Evolutionary conservation across 1,140 invertebrate species (phyloP), one percentile per base, ranked within the genome.

Genomic region (Cydia amplana): DNA sequence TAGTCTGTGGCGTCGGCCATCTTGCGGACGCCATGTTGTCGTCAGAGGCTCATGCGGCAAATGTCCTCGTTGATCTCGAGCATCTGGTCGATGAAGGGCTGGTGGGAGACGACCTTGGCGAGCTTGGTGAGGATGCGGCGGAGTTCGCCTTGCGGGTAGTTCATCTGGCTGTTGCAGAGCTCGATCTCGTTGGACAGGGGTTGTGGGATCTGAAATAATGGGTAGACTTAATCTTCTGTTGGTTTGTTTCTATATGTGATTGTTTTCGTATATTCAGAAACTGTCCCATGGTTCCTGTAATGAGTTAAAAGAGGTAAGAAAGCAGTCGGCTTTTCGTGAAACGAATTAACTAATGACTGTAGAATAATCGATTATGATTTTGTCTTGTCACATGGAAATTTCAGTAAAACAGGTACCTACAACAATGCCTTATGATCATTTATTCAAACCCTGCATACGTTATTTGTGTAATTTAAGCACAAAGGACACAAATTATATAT

Each of bases 41-140:
- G 84, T 89, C 80, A 91, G 79, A 91, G 85, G 28, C 86, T 89
- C 74, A 91, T 79, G 73, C 88, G 86, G 84, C 96, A 95, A 84
- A 98, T 97, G 83, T 95, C 95, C 72, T 95, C 93, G 89, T 98
- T 97, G 75, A 97, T 96, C 55, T 95, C 93, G 77, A 97, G 91
- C 79, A 97, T 88, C 89, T 97, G 96, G 6, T 93, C 92, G 74
- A 97, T 94, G 84, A 97, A 98, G 46, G 94, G 91, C 51, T 95
- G 94, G 86, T 97, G 95, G 32, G 93, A 91, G 80, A 97, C 93
- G n/a, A 97, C 94, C 67, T 93, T 93, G 4, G 95, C 95, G 20
- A 97, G 90, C 55, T 94, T 94, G 76, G 91, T 93, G 70, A 97
- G 93, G 49, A 95, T 93, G 55, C 91, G 85, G 23, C 94, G 86